Evolutionary conservation across 2,888 invertebrate genomes (phyloP).

Genomic region (Oconnorella tubifera): DNA sequence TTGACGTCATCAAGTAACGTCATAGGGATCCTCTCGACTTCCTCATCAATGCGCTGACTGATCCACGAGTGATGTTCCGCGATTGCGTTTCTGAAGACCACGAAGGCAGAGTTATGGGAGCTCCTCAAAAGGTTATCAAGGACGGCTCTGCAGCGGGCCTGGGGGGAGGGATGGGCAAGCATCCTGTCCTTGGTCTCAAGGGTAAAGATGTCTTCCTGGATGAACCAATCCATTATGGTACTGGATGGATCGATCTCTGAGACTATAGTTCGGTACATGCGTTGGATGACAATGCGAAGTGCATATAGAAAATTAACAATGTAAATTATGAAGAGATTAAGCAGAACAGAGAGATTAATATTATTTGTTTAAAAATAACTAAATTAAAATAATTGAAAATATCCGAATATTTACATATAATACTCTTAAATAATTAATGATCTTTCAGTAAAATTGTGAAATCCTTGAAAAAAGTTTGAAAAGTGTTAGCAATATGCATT

Average conservation of each 20-base stretch:
- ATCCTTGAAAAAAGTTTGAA: too few relatives aligned
- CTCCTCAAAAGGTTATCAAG: neutral
- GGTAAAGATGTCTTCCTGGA: neutral
- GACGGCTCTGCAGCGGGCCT: neutral
- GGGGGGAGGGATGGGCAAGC: neutral
- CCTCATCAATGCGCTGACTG: neutral
- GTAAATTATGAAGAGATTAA: too few relatives aligned
- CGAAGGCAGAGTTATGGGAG: neutral
- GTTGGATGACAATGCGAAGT: neutral
- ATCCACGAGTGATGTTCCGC: neutral
- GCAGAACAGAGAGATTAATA: too few relatives aligned
- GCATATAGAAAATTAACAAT: too few relatives aligned
- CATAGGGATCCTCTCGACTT: too few relatives aligned
- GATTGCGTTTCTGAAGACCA: slow-evolving; percentile 2
- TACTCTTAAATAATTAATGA: too few relatives aligned
- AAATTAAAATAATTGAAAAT: too few relatives aligned
- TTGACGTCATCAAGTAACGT: too few relatives aligned
- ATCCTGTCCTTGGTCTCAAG: neutral
- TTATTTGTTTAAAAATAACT: too few relatives aligned
- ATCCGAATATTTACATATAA: too few relatives aligned
- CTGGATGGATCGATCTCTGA: slow-evolving; percentile 2
- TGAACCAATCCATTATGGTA: slow-evolving; percentile 5
- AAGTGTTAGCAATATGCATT: too few relatives aligned
- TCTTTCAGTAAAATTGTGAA: too few relatives aligned
- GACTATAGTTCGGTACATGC: neutral